phyloP scores from a whole-genome alignment of 2,113 vertebrate genomes.

The Sardina pilchardus region DNA sequence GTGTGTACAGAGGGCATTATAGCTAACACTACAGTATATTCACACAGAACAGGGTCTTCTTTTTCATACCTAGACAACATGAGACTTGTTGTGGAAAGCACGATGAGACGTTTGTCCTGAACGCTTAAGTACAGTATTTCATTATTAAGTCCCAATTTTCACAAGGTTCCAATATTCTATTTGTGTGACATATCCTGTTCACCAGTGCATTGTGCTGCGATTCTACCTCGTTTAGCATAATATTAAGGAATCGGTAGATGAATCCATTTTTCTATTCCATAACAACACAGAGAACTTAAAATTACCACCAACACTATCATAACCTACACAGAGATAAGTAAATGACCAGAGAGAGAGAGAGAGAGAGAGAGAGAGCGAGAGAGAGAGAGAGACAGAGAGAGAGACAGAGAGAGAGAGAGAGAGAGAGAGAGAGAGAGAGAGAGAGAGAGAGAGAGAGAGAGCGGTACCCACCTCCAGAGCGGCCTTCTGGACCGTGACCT shows the following conservation, averaged over 20 bases:
- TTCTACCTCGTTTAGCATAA: background rate
- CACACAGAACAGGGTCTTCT: background rate
- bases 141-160: too few relatives aligned
- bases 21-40: background rate
- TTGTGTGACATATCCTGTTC: background rate
- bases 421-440: background rate
- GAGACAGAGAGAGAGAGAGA: background rate
- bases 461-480: slow-evolving; percentile 82
- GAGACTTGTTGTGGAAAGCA: background rate
- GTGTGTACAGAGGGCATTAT: background rate
- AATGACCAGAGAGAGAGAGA: background rate
- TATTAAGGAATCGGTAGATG: background rate
- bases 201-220: background rate
- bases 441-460: background rate
- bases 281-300: too few relatives aligned
- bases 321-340: too few relatives aligned
- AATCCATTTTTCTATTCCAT: too few relatives aligned
- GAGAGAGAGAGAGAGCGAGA: background rate
- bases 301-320: too few relatives aligned
- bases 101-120: background rate
- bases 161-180: background rate
- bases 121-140: background rate
- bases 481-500: slow-evolving; percentile 92
- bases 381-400: background rate
- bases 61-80: background rate